Evolutionary conservation across 1,140 invertebrate species (phyloP).

Genomic region (Ruditapes philippinarum): DNA sequence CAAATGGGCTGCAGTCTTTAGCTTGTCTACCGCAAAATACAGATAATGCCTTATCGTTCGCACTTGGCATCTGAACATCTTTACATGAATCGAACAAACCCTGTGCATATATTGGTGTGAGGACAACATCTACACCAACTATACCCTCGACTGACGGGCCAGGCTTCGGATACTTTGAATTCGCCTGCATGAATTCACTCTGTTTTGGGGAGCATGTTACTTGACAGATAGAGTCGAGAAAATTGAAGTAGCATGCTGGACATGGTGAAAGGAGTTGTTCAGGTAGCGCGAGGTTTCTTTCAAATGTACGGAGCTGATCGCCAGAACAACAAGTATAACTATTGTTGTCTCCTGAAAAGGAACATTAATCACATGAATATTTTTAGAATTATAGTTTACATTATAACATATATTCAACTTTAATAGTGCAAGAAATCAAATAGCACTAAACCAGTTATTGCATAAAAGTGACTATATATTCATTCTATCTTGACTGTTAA

Average conservation of each 20-base stretch:
- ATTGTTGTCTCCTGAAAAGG: conserved; percentile 62
- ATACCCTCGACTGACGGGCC: conserved; percentile 77
- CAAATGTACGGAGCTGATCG: conserved; percentile 90
- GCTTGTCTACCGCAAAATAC: conserved; percentile 92
- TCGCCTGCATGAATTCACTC: conserved; percentile 90
- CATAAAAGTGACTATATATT: too few species aligned
- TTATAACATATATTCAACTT: too few species aligned
- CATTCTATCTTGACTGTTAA: too few species aligned
- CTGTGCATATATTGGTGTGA: conserved; percentile 90
- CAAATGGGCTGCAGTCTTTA: conserved; percentile 78
- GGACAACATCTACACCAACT: conserved; percentile 87
- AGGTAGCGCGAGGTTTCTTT: conserved; percentile 89
- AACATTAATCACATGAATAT: too few species aligned
- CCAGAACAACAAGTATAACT: conserved; percentile 90
- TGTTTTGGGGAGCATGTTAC: conserved; percentile 94
- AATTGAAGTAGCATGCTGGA: conserved; percentile 94
- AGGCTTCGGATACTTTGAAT: conserved; percentile 3
- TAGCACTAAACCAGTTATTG: too few species aligned
- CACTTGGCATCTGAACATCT: conserved; percentile 93
- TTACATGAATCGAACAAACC: conserved; percentile 94
- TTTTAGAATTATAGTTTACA: too few species aligned
- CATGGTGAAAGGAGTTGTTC: conserved; percentile 91
- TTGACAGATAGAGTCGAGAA: conserved; percentile 93
- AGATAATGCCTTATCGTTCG: conserved; percentile 91
- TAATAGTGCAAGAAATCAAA: too few species aligned